A percentile compares a stretch with the other conserved stretches of the same genome.
Conservation (phyloP, 2,113 vertebrate genomes). For the Colius striatus region DNA sequence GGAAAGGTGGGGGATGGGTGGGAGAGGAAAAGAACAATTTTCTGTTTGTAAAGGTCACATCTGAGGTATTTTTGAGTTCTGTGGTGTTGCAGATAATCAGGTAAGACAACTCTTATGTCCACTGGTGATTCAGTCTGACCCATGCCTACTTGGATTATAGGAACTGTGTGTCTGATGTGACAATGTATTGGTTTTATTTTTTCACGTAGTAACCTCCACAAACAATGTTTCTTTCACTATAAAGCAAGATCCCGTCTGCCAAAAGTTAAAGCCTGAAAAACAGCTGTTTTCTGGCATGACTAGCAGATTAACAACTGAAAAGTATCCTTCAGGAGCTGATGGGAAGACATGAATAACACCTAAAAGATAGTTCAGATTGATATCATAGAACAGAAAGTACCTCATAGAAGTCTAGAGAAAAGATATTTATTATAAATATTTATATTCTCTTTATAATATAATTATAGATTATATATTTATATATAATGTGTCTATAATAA, state of each 20-base stretch:
- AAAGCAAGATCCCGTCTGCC: not conserved
- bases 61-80: not conserved
- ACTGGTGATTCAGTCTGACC: not conserved
- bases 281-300: not conserved
- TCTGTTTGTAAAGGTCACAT: conserved; percentile 3
- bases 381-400: not conserved
- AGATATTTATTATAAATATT: not conserved
- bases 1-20: not conserved
- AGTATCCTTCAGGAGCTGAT: not conserved
- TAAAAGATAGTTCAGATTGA: not conserved
- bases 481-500: no score
- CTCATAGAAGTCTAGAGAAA: not conserved
- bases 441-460: no score
- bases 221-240: not conserved
- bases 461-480: no score
- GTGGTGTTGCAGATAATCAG: not conserved
- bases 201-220: not conserved
- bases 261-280: not conserved
- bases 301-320: not conserved
- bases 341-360: not conserved
- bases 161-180: not conserved
- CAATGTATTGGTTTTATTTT: not conserved
- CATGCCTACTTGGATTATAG: not conserved
- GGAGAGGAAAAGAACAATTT: not conserved
- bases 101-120: not conserved